These are phyloP conservation scores for Philotrypesis tridentata DNA, from an alignment of 1,140 invertebrate genomes.

Conservation along the genomic window DNA sequence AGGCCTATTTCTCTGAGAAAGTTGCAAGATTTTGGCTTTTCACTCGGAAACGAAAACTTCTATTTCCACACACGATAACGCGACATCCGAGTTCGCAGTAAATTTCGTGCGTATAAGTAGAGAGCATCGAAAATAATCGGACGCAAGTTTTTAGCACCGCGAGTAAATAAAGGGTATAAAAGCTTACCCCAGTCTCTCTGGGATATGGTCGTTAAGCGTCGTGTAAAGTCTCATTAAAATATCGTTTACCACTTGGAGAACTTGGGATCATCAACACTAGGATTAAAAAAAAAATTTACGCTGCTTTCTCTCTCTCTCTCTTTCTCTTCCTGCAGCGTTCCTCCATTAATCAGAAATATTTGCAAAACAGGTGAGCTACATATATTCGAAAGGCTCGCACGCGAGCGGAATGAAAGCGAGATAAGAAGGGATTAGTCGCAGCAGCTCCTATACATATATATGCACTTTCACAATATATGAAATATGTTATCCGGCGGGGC, in stretches of 20 bases:
- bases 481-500: not conserved
- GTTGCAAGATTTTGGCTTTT: not conserved
- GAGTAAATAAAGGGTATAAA: not conserved
- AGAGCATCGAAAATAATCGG: not conserved
- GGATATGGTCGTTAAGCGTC: not conserved
- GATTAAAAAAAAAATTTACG: not conserved
- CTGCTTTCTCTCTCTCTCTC: not conserved
- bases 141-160: not conserved
- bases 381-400: not conserved
- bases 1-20: not conserved
- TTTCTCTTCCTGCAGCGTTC: not conserved
- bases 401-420: not conserved
- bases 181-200: not conserved
- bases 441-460: too few species aligned
- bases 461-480: too few species aligned
- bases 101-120: not conserved
- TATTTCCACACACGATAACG: too few species aligned
- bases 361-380: not conserved
- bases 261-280: not conserved
- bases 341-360: not conserved
- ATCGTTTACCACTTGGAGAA: constrained; percentile 11
- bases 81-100: not conserved
- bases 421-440: not conserved
- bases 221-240: constrained; percentile 22
- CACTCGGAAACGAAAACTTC: too few species aligned